Base-by-base conservation (phyloP, 2,113 vertebrate genomes). In the Edolisoma coerulescens region DNA sequence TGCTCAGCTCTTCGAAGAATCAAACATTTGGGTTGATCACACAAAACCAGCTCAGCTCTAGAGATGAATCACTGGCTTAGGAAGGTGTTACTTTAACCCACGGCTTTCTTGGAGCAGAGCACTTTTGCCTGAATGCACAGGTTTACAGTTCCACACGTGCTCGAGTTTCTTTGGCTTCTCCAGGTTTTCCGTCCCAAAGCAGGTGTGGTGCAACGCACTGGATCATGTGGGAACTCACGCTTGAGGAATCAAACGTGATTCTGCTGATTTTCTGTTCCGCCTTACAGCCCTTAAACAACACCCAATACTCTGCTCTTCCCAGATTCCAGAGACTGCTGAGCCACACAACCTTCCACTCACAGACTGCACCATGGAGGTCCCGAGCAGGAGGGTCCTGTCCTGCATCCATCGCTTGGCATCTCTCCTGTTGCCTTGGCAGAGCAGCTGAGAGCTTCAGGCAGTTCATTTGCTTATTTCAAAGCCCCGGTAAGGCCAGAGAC, bases 1-100 rank as follows among this genome's bases (percentile, higher is more conserved):
- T 37, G 71, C 79, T 92, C 71, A 86, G 71, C 59, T 80, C 57
- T 52, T 60, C 8, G 28, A 80, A 53, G 37, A 92, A 86, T 90
- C 45, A 65, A 92, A 76, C 24, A 7, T 42, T 88, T n/a, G 50
- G 16, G 71, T 6, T 83, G 79, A 76, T 61, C 5, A 7, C 54
- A 89, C 45, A 78, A 79, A 93, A 87, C 14, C 65, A 90, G 56
- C 61, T 61, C 45, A 76, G 54, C 64, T 63, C 64, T 33, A 21
- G 41, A 60, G 35, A 33, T 56, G 18, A 71, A 63, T 28, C 3
- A 4, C 3, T 57, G 37, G 17, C 59, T 79, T 41, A 35, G 54
- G 59, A 35, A 76, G 75, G n/a, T 45, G 44, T 33, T 76, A 42
- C 53, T 83, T 56, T 61, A 91, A 78, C 61, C 52, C 47, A 11